Base-by-base conservation (phyloP, 2,113 vertebrate species). In the Campylomormyrus tamandua region DNA sequence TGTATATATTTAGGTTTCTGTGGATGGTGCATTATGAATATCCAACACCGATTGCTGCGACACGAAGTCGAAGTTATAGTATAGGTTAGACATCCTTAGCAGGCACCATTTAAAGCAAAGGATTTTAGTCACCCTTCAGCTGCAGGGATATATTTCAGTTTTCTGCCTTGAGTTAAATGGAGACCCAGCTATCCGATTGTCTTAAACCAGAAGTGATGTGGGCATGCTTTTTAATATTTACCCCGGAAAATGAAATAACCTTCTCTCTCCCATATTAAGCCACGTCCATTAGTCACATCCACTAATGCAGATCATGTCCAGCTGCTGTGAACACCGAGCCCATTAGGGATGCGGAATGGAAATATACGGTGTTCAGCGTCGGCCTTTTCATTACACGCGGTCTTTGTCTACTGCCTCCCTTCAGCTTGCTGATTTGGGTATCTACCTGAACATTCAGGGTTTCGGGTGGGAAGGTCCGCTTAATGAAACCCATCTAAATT, bases 1-100 rank as follows among this genome's bases (percentile, higher is more conserved):
- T 89, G 70, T 58, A 83, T 89, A 48, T 56, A 45, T 83, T 89
- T 83, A 11, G 50, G 88, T 45, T 83, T 83, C 31, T 27, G 19
- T 45, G 21, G 5, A 58, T 83, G 50, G 27, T 27, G 85, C 31
- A 7, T 19, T 27, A 53, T 53, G 27, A 56, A 56, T 6, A 52
- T 52, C 24, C 85, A 27, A 27, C 10, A 87, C 50, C 4, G 83
- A 48, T 46, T 2, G n/a, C 50, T 8, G 8, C 5, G 31, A 53
- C 35, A 87, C 0, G 3, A 15, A 52, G 27, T 56, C 50, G 1
- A 35, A 53, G 1, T 87, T 11, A 21, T 7, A 3, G 85, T 50
- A 70, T 27, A 13, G n/a, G 62, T 66, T 11, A 27, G 3, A 31
- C 3, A 13, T 70, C n/a, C 62, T 31, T 70, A 5, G 62, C 62